phyloP scores from a whole-genome alignment of 1,140 invertebrate genomes.

The Nomia melanderi region DNA sequence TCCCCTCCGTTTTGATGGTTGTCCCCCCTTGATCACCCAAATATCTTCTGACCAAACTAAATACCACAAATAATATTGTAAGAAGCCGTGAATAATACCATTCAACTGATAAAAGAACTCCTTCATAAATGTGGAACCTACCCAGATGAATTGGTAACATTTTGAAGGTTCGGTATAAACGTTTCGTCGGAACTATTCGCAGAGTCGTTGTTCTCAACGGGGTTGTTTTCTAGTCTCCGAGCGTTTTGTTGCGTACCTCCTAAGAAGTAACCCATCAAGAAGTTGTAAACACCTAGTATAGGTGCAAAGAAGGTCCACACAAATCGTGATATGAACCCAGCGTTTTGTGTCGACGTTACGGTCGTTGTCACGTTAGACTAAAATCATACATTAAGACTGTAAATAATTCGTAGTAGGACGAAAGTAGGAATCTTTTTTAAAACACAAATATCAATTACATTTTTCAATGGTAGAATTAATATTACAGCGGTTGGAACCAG shows the following conservation, averaged over 20 bases:
- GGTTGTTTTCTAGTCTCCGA: constrained; percentile 3
- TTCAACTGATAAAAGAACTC: neutral
- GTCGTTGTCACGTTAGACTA: constrained; percentile 63
- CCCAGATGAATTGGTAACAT: constrained; percentile 58
- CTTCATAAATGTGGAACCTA: constrained; percentile 41
- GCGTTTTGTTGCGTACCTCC: constrained; percentile 36
- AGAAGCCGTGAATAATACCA: constrained; percentile 1
- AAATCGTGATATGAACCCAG: constrained; percentile 68
- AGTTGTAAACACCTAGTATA: constrained; percentile 70
- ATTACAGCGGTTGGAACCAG: constrained; percentile 91
- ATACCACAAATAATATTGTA: constrained; percentile 45
- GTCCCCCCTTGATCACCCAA: constrained; percentile 64
- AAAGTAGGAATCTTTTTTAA: neutral
- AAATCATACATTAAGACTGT: constrained; percentile 44
- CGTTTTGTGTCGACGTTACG: constrained; percentile 60
- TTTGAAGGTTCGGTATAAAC: constrained; percentile 43
- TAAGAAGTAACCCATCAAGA: constrained; percentile 69
- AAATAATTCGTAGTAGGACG: neutral
- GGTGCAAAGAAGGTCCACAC: constrained; percentile 72
- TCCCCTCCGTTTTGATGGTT: constrained; percentile 82
- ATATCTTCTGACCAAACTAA: constrained; percentile 66
- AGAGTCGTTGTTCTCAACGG: constrained; percentile 6
- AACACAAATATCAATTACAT: constrained; percentile 59
- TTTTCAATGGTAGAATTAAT: constrained; percentile 86
- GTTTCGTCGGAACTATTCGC: constrained; percentile 26